Base-by-base conservation (phyloP, 2,888 invertebrate genomes). In the Callinectes sapidus region DNA sequence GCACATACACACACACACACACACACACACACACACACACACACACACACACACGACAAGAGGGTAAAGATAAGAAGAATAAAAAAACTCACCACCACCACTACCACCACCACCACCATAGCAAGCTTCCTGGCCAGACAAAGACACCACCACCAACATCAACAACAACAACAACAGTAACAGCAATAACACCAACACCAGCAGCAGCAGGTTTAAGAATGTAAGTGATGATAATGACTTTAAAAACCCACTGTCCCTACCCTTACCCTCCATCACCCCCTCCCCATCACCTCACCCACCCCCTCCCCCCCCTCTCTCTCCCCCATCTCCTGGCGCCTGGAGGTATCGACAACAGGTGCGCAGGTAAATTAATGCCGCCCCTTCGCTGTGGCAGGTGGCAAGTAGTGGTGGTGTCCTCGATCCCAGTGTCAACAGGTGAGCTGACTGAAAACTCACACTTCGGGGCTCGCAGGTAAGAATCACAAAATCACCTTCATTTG, bases 221-320 rank as follows among this genome's bases (percentile, higher is more conserved):
- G 81, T 16, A 32, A 81, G 81, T 32, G 81, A 81, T 81, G 81
- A 35, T 81, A 81, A 81, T 81, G 81, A 81, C 81, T 81, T 81
- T 81, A 35, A 81, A 81, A 35, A 32, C 81, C 81, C 35, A 13
- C 23, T 35, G n/a, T n/a, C n/a, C 35, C 14, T 32, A 13, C 35
- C 35, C 10, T 77, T 32, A 1, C 66, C n/a, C n/a, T 23, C 10
- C 10, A 28, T 28, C 71, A 2, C 6, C 71, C 23, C 23, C 5
- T 35, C 81, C 35, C 16, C 61, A 23, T n/a, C 23, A 23, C 23
- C 2, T 6, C 0, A 2, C 71, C 28, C 71, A 28, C 18, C 71
- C 2, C 10, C 1, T 81, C 81, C 16, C 35, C 35, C 81, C 35
- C 6, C 10, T 13, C 71, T 13, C 71, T 71, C 23, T 28, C 23